These are phyloP conservation scores for Pseudococcus longispinus DNA, from an alignment of 2,888 invertebrate species.

Conservation along the genomic window DNA sequence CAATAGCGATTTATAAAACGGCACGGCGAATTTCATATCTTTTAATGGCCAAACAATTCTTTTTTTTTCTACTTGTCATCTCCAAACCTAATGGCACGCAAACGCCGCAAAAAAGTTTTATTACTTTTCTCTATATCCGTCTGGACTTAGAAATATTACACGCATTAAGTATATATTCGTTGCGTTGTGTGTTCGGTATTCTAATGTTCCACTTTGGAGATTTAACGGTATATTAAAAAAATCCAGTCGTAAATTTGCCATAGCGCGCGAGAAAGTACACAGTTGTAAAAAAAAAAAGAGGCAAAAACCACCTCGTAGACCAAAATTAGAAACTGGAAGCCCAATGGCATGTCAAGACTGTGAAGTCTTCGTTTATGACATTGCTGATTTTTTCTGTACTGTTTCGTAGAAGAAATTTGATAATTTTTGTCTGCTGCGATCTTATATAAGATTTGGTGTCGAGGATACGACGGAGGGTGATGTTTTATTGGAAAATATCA, in stretches of 20 bases:
- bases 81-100: slow-evolving; percentile 43
- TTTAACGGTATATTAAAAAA: slow-evolving; percentile 44
- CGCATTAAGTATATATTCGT: slow-evolving; percentile 36
- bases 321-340: slow-evolving; percentile 38
- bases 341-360: background rate
- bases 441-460: background rate
- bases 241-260: slow-evolving; percentile 20
- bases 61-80: slow-evolving; percentile 41
- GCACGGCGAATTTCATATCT: slow-evolving; percentile 42
- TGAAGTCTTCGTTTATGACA: background rate
- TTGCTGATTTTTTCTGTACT: background rate
- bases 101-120: slow-evolving; percentile 39
- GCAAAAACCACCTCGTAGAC: background rate
- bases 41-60: slow-evolving; percentile 43
- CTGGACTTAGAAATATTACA: slow-evolving; percentile 42
- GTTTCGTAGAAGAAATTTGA: background rate
- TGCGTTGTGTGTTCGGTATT: slow-evolving; percentile 30
- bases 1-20: slow-evolving; percentile 39
- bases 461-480: background rate
- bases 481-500: background rate
- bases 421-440: background rate
- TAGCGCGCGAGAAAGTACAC: slow-evolving; percentile 31
- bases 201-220: slow-evolving; percentile 43
- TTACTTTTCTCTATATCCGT: slow-evolving; percentile 45
- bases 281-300: slow-evolving; percentile 17